phyloP scores from a whole-genome alignment of 2,888 invertebrate genomes.

The Calliopum simillimum region DNA sequence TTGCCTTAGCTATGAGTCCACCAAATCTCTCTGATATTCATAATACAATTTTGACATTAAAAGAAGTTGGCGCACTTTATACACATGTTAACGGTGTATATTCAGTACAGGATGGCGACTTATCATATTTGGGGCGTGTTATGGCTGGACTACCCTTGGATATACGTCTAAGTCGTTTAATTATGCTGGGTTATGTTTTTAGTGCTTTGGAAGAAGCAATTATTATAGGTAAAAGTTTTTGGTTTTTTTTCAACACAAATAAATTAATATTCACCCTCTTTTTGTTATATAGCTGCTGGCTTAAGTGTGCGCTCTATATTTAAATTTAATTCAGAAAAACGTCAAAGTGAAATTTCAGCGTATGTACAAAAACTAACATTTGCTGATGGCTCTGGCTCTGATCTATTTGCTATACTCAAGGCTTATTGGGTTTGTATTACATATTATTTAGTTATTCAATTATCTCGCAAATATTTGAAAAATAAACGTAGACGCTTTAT shows the following conservation, averaged over 20 bases:
- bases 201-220: constrained; percentile 86
- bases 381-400: constrained; percentile 84
- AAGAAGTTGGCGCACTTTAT: constrained; percentile 86
- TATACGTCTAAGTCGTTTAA: constrained; percentile 83
- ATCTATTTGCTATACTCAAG: constrained; percentile 84
- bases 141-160: constrained; percentile 88
- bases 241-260: background rate
- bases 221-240: constrained; percentile 74
- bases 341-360: constrained; percentile 71
- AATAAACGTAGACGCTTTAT: no score
- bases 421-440: constrained; percentile 75
- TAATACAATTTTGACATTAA: constrained; percentile 83
- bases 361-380: constrained; percentile 83
- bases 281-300: constrained; percentile 75
- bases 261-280: background rate
- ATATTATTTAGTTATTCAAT: background rate
- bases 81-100: constrained; percentile 71
- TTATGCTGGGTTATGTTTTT: constrained; percentile 87
- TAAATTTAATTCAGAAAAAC: constrained; percentile 69
- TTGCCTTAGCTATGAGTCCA: constrained; percentile 88
- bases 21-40: constrained; percentile 86
- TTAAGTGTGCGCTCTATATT: constrained; percentile 86
- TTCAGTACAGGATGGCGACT: constrained; percentile 79
- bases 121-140: constrained; percentile 87
- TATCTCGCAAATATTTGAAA: background rate